phyloP scores from a whole-genome alignment of 2,888 invertebrate species.

The Nomada fucata region DNA sequence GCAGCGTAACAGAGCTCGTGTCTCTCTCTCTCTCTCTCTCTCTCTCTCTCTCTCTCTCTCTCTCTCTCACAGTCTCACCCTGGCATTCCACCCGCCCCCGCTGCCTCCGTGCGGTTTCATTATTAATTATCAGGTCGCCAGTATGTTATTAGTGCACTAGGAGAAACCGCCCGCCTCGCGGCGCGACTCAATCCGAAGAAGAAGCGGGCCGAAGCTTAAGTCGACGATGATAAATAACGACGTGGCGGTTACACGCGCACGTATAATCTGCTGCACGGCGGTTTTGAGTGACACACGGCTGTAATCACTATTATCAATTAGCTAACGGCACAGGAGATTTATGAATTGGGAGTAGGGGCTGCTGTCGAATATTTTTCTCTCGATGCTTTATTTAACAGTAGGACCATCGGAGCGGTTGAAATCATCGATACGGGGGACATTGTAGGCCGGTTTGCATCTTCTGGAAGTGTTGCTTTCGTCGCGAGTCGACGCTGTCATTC shows the following conservation, averaged over 20 bases:
- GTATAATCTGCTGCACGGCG: slow-evolving; percentile 67
- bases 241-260: slow-evolving; percentile 55
- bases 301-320: slow-evolving; percentile 82
- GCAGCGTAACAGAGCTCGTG: slow-evolving; percentile 47
- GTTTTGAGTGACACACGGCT: slow-evolving; percentile 78
- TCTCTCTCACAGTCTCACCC: background rate
- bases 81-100: background rate
- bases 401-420: too few species aligned
- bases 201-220: slow-evolving; percentile 69
- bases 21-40: background rate
- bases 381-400: too few species aligned
- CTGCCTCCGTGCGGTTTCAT: slow-evolving; percentile 65
- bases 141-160: slow-evolving; percentile 84
- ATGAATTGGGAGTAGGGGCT: slow-evolving; percentile 51
- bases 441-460: too few species aligned
- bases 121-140: slow-evolving; percentile 82
- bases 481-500: too few species aligned
- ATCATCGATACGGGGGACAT: too few species aligned
- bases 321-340: slow-evolving; percentile 50
- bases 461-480: too few species aligned
- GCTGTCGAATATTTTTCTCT: slow-evolving; percentile 10
- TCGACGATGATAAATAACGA: slow-evolving; percentile 79
- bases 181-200: slow-evolving; percentile 52
- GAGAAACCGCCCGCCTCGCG: slow-evolving; percentile 80
- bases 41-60: background rate